Evolutionary conservation across 2,888 invertebrate species (phyloP), one percentile per base, ranked within the genome.

Genomic region (Agrotis clavis): DNA sequence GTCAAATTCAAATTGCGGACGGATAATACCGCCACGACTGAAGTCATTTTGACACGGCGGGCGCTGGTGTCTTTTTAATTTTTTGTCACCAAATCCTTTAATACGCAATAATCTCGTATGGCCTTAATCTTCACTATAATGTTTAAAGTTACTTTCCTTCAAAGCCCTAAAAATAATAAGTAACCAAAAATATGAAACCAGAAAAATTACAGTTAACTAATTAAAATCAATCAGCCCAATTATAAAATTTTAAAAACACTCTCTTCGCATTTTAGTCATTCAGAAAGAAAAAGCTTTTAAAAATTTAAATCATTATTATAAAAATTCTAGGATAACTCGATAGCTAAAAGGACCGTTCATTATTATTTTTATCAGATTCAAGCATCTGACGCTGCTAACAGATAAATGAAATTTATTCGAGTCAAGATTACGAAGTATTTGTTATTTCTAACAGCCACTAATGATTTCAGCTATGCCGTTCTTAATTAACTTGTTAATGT

Each of bases 381-480:
- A 72, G n/a, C 16, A 48, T 66, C 56, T 65, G 0, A 19, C 25
- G 41, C 1, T 16, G 41, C 51, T 48, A 47, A 48, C 30, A 57
- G 56, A 72, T 79, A 79, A 66, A 30, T 62, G 18, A n/a, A 51
- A 73, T 74, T n/a, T 51, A 79, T 76, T 62, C 0, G 21, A n/a
- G 13, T 59, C 47, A 62, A 72, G 53, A 62, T 72, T 41, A 50
- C 53, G 4, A 19, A 11, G 5, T 11, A 18, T 59, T 45, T 74
- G 11, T 21, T 60, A 57, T 65, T 65, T 65, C 35, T 50, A 14
- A 45, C 4, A 53, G 13, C 47, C 14, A 16, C 21, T 66, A 53
- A 72, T 72, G 21, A 60, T 74, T 73, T 54, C 14, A 41, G 56
- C 7, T 47, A 41, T 25, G 0, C 19, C 1, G 9, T 41, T n/a